A percentile compares a stretch with the other conserved stretches of the same genome.
Conservation (phyloP, 2,797 vertebrate genomes). For the Poliocrania exsul region DNA sequence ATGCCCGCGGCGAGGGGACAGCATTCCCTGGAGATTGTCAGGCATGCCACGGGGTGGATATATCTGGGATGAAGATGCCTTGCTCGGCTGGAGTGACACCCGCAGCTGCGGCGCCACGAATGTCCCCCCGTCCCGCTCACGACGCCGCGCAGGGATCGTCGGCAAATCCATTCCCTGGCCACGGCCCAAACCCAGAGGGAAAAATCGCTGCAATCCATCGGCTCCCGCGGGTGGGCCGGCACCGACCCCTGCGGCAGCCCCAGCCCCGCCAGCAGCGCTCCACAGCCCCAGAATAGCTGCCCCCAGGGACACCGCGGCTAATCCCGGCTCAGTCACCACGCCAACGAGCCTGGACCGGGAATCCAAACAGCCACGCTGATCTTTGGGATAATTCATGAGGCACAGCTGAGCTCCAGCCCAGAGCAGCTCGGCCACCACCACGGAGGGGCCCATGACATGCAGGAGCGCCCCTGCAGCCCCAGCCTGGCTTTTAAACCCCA, state of each 20-base stretch:
- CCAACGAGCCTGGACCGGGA: not conserved
- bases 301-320: not conserved
- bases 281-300: not conserved
- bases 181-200: accelerated
- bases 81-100: not conserved
- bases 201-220: not conserved
- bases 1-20: accelerated
- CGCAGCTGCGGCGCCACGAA: not conserved
- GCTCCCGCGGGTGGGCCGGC: not conserved
- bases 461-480: not conserved
- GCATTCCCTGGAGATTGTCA: not conserved
- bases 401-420: not conserved
- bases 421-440: not conserved
- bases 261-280: not conserved
- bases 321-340: not conserved
- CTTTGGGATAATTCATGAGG: not conserved
- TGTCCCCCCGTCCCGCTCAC: not conserved
- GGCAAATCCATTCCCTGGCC: not conserved
- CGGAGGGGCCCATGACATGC: accelerated
- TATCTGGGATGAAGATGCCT: constrained; percentile 1
- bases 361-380: not conserved
- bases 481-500: not conserved
- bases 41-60: not conserved
- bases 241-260: not conserved
- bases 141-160: accelerated